Base-by-base conservation (phyloP, 1,140 invertebrate species). In the Leptinotarsa lineolata region DNA sequence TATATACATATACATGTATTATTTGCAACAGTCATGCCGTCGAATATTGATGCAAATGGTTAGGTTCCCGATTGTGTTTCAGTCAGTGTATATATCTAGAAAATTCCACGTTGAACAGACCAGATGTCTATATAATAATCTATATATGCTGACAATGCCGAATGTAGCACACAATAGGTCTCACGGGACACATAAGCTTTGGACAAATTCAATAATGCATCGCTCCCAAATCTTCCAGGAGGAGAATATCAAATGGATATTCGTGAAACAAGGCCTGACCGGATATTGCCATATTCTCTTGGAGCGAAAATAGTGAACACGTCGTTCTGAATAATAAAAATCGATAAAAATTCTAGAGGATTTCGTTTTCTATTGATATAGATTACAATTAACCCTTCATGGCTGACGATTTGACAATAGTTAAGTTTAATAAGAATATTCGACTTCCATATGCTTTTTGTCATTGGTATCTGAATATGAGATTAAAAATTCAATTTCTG, bases 81-180 rank as follows among this genome's bases (percentile, higher is more conserved):
- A 78, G 72, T 76, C 78, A 78, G 81, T 81, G 81, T 82, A 82
- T 82, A 83, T 84, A 81, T 83, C 77, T 78, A 76, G 80, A 82
- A 84, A 81, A 83, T 83, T 83, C 80, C 72, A 77, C 72, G 81
- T 76, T 80, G 78, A 83, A 79, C 78, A 81, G 79, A 78, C 82
- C 83, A 84, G 83, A 84, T 84, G 83, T 83, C 82, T 83, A 83
- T 84, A 84, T 84, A 84, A 84, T 84, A 84, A 83, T 84, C 83
- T 83, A 84, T 84, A 84, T 84, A 83, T 84, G 83, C 83, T 84
- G 83, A 84, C 83, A 83, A 84, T 77, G 82, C 82, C 80, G 79
- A 75, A 81, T 81, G 78, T 80, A 79, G 78, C 81, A 69, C 73
- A 67, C 74, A 75, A 84, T 83, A 74, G 79, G 68, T 72, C 82